Evolutionary conservation across 2,113 vertebrate genomes (phyloP).

Genomic region (Synchiropus splendidus): DNA sequence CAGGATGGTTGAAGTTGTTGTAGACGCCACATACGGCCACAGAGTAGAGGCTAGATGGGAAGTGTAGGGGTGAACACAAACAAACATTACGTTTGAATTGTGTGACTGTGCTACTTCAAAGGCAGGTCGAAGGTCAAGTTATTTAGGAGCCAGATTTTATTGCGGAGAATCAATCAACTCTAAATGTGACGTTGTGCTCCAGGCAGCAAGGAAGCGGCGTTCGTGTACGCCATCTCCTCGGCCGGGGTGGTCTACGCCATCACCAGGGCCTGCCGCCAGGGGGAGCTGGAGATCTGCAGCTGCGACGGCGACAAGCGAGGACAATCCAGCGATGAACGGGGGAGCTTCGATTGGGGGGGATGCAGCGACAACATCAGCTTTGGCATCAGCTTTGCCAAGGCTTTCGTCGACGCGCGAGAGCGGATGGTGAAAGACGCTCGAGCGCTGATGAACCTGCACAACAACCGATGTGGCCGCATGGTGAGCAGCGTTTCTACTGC

Average conservation of each 20-base stretch:
- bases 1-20: too few relatives aligned
- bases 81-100: too few relatives aligned
- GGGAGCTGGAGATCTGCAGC: constrained; percentile 86
- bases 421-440: constrained; percentile 87
- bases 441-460: constrained; percentile 95
- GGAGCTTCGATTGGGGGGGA: constrained; percentile 93
- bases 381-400: constrained; percentile 88
- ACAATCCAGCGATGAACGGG: constrained; percentile 73
- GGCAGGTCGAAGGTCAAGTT: too few relatives aligned
- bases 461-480: constrained; percentile 94
- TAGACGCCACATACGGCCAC: too few relatives aligned
- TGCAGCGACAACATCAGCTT: constrained; percentile 98
- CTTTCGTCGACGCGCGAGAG: constrained; percentile 92
- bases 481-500: constrained; percentile 74
- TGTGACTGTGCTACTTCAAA: too few relatives aligned
- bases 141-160: too few relatives aligned
- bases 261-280: constrained; percentile 92
- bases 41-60: too few relatives aligned
- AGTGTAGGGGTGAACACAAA: too few relatives aligned
- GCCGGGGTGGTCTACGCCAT: constrained; percentile 95
- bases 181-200: constrained; percentile 3
- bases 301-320: constrained; percentile 86
- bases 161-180: too few relatives aligned
- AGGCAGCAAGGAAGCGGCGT: constrained; percentile 97
- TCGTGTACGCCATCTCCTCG: constrained; percentile 95